phyloP scores from a whole-genome alignment of 2,888 invertebrate genomes.

The Amphipoea oculea region DNA sequence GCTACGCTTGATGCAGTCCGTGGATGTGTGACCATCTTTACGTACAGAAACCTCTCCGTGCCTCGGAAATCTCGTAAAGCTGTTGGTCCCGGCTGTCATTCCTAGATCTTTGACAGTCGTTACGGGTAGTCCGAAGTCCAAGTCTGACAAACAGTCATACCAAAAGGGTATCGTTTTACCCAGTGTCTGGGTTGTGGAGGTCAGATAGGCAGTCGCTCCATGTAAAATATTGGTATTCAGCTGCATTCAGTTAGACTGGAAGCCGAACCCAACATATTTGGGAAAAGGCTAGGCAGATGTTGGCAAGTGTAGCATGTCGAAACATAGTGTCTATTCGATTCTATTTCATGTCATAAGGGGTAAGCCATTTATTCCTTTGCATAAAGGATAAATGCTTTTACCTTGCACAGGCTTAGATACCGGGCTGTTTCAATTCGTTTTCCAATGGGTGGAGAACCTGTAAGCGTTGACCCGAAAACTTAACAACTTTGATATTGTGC shows the following conservation, averaged over 20 bases:
- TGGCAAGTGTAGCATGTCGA: background rate
- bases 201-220: background rate
- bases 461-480: background rate
- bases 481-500: background rate
- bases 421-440: slow-evolving; percentile 20
- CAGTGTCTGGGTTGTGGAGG: background rate
- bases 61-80: background rate
- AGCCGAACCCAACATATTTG: background rate
- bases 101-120: background rate
- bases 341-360: slow-evolving; percentile 6
- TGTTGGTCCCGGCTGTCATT: background rate
- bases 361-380: slow-evolving; percentile 20
- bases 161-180: background rate
- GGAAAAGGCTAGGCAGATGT: background rate
- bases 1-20: background rate
- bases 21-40: background rate
- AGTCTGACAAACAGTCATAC: background rate
- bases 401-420: slow-evolving; percentile 3
- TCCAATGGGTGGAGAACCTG: background rate
- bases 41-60: background rate
- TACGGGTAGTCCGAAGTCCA: background rate
- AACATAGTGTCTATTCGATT: slow-evolving; percentile 1
- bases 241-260: background rate
- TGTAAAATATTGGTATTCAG: background rate
- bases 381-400: slow-evolving; percentile 30